A percentile compares a stretch with the other conserved stretches of the same genome.
These are phyloP conservation scores for Aphidius ervi DNA, from an alignment of 1,140 invertebrate genomes.

Conservation along the genomic window DNA sequence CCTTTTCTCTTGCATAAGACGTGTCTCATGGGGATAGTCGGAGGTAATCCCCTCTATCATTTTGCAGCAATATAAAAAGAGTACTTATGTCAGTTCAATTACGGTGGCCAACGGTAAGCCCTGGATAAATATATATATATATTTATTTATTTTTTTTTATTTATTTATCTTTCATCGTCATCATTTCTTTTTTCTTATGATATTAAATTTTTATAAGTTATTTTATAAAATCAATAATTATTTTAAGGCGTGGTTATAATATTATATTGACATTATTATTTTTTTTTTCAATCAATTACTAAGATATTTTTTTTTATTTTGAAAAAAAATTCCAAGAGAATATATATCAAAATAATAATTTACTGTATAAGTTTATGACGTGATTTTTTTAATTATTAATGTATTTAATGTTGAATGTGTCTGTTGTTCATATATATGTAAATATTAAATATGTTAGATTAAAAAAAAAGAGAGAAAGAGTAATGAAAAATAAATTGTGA, in stretches of 20 bases:
- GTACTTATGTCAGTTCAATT: slow-evolving; percentile 42
- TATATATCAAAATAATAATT: too few species aligned
- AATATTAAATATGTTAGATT: too few species aligned
- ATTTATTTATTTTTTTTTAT: slow-evolving; percentile 10
- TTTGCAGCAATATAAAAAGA: slow-evolving; percentile 35
- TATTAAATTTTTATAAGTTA: too few species aligned
- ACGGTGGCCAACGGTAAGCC: slow-evolving; percentile 28
- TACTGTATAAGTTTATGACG: too few species aligned
- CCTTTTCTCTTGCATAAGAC: neutral
- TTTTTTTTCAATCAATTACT: too few species aligned
- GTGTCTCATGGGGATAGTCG: slow-evolving; percentile 31
- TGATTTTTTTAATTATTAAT: too few species aligned
- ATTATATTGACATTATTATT: too few species aligned
- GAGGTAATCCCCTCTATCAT: slow-evolving; percentile 41
- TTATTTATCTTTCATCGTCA: slow-evolving; percentile 4
- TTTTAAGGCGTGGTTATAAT: neutral
- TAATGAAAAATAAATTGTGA: slow-evolving; percentile 1
- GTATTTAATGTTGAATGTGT: too few species aligned
- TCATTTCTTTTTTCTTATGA: neutral
- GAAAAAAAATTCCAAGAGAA: too few species aligned
- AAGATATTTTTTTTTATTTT: too few species aligned
- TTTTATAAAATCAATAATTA: neutral
- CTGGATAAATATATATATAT: slow-evolving; percentile 18
- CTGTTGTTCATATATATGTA: too few species aligned
- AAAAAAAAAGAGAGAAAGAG: neutral